These are phyloP conservation scores for Leucosticte australis DNA, from an alignment of 2,113 vertebrate species.

Conservation along the genomic window DNA sequence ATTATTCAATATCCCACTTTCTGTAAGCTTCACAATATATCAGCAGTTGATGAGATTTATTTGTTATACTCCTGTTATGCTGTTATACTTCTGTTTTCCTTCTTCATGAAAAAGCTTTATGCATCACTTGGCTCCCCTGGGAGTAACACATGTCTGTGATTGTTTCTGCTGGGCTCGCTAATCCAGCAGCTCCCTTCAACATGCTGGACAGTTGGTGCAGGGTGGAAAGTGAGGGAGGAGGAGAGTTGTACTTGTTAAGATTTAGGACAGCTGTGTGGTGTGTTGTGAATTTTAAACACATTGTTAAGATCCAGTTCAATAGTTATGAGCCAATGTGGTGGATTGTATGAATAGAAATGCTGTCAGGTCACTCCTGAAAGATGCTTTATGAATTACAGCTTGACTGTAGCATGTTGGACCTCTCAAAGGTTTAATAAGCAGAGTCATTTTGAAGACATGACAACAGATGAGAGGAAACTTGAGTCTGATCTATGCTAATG, in stretches of 20 bases:
- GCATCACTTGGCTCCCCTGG: not conserved
- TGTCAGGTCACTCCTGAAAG: constrained; percentile 2
- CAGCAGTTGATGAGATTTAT: constrained; percentile 61
- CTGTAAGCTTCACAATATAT: constrained; percentile 44
- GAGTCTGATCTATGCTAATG: constrained; percentile 27
- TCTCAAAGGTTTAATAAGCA: not conserved
- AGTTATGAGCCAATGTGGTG: not conserved
- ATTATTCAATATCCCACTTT: constrained; percentile 54
- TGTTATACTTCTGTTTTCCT: constrained; percentile 47
- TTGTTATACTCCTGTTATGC: constrained; percentile 28
- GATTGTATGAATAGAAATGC: not conserved
- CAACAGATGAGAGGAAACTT: not conserved
- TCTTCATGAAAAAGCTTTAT: constrained; percentile 49
- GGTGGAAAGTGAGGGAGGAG: not conserved
- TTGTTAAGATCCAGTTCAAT: constrained; percentile 51
- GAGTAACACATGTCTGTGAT: not conserved
- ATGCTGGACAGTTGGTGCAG: not conserved
- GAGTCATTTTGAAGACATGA: not conserved
- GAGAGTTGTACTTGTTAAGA: not conserved
- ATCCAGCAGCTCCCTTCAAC: constrained; percentile 18
- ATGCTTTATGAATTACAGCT: constrained; percentile 2
- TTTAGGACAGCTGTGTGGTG: not conserved
- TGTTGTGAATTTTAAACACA: constrained; percentile 29
- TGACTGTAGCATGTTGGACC: not conserved
- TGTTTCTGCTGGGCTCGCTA: constrained; percentile 46